phyloP scores from a whole-genome alignment of 1,140 invertebrate species.

The Chrysopa pallens region DNA sequence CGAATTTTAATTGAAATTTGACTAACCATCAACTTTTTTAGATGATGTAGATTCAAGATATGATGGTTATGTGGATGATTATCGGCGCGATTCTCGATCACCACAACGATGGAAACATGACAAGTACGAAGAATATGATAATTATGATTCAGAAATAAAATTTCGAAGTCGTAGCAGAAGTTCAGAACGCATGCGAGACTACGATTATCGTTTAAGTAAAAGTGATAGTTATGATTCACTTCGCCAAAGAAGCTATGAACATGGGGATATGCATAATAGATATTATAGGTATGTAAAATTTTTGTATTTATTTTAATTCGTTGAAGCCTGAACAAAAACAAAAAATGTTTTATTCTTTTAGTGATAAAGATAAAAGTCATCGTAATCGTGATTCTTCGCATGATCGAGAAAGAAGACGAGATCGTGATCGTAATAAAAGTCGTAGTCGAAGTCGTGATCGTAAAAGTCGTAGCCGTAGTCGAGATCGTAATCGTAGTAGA shows the following conservation, averaged over 20 bases:
- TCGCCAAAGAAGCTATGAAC: constrained; percentile 14
- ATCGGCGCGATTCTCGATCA: not conserved
- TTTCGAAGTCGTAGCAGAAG: not conserved
- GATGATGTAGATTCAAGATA: not conserved
- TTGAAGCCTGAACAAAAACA: not conserved
- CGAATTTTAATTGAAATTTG: too few relatives aligned
- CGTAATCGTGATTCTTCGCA: not conserved
- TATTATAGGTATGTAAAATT: constrained; percentile 5
- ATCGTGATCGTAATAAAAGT: not conserved
- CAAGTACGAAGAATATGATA: not conserved
- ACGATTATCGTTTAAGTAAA: not conserved
- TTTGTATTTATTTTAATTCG: not conserved
- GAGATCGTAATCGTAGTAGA: constrained; percentile 11
- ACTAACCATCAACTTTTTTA: too few relatives aligned
- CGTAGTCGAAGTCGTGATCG: not conserved
- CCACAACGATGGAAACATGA: not conserved
- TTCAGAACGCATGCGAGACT: not conserved
- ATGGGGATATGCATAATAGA: constrained; percentile 3
- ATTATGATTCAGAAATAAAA: not conserved
- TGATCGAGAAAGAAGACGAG: not conserved
- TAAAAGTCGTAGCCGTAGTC: too few relatives aligned
- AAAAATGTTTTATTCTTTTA: not conserved
- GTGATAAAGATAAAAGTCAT: not conserved
- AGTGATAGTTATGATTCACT: not conserved
- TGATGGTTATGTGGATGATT: not conserved